Evolutionary conservation across 2,888 invertebrate species (phyloP).

Genomic region (Brenthis hecate): DNA sequence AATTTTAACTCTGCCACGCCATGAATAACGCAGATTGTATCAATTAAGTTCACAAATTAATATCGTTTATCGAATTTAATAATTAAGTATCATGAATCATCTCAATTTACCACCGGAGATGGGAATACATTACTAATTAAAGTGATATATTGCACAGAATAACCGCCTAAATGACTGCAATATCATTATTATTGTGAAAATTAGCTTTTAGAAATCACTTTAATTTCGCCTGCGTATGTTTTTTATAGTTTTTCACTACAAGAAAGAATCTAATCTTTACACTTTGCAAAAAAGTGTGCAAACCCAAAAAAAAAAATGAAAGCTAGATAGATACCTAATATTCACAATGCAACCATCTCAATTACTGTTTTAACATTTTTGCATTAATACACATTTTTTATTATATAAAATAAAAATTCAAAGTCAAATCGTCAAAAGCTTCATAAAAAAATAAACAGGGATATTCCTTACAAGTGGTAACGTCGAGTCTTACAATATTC

Average conservation of each 20-base stretch:
- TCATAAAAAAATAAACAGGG: constrained; percentile 12
- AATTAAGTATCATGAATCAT: constrained; percentile 39
- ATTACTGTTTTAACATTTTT: background rate
- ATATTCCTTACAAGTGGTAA: background rate
- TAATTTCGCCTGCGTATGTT: too few species aligned
- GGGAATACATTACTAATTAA: constrained; percentile 35
- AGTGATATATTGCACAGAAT: constrained; percentile 23
- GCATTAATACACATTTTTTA: background rate
- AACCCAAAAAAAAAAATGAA: too few species aligned
- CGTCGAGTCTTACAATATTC: constrained; percentile 2
- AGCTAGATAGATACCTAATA: too few species aligned
- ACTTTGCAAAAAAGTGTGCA: too few species aligned
- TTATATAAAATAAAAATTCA: background rate
- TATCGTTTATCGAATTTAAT: constrained; percentile 40
- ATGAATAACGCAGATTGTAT: constrained; percentile 32
- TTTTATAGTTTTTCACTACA: too few species aligned
- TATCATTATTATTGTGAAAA: constrained; percentile 1
- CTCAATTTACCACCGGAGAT: constrained; percentile 36
- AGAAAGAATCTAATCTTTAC: too few species aligned
- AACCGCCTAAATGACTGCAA: constrained; percentile 5
- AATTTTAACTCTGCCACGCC: constrained; percentile 24
- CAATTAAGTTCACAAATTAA: constrained; percentile 41
- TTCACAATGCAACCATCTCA: too few species aligned
- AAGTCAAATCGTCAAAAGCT: background rate
- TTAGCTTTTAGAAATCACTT: too few species aligned